A percentile compares a stretch with the other conserved stretches of the same genome.
Evolutionary conservation across 64 coral and sea anemone genomes (phyloP).

Genomic region (Montipora sp.): DNA sequence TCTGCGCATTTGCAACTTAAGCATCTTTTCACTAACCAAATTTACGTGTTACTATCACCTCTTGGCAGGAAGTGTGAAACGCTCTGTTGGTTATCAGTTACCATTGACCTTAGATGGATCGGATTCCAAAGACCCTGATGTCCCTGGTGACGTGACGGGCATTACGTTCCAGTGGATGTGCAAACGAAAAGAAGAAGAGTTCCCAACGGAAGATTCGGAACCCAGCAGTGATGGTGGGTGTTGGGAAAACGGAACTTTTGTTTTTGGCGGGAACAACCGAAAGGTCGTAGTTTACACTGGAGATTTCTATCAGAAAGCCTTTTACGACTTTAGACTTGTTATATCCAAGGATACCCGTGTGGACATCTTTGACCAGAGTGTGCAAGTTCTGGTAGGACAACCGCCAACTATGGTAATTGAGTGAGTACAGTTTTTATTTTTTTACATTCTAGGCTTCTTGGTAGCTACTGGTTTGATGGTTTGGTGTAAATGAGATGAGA

Average conservation of each 20-base stretch:
- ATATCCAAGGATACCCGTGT: conserved; percentile 43
- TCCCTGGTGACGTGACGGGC: conserved; percentile 68
- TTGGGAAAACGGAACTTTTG: conserved; percentile 78
- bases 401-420: conserved; percentile 85
- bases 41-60: neutral
- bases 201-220: conserved; percentile 29
- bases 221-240: conserved; percentile 63
- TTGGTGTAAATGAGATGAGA: no score
- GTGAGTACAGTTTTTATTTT: conserved; percentile 28
- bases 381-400: conserved; percentile 68
- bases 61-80: conserved; percentile 56
- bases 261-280: conserved; percentile 38
- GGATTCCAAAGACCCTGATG: conserved; percentile 79
- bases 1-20: no score
- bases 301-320: conserved; percentile 57
- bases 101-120: conserved; percentile 61
- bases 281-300: conserved; percentile 69
- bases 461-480: no score
- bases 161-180: conserved; percentile 80
- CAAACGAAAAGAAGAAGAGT: conserved; percentile 57
- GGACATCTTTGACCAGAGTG: conserved; percentile 58
- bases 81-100: conserved; percentile 75
- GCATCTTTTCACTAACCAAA: no score
- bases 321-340: conserved; percentile 65
- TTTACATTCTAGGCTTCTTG: no score